Conservation (phyloP, 2,888 invertebrate genomes). For the Andrena dorsata region DNA sequence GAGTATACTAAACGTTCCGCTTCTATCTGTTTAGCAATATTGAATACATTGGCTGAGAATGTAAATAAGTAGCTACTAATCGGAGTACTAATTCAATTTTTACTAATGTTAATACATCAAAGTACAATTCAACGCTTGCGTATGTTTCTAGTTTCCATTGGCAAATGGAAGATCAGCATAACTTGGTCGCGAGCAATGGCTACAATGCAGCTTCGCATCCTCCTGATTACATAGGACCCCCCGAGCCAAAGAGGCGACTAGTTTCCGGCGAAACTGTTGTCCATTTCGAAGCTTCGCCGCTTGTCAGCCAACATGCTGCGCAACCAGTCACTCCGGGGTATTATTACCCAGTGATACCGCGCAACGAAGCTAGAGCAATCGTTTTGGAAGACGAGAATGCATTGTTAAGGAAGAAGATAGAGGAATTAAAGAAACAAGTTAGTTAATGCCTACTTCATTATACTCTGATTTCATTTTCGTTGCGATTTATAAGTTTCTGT, state of each 20-base stretch:
- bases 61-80: too few species aligned
- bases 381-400: conserved; percentile 89
- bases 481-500: neutral
- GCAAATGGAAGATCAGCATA: conserved; percentile 81
- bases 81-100: too few species aligned
- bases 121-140: neutral
- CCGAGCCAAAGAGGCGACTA: conserved; percentile 81
- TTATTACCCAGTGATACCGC: conserved; percentile 83
- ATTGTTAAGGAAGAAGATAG: conserved; percentile 89
- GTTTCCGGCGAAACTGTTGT: conserved; percentile 81
- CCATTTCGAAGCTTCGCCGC: conserved; percentile 81
- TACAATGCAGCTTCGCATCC: conserved; percentile 79
- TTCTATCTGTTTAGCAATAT: too few species aligned
- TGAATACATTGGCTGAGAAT: too few species aligned
- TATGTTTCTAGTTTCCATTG: conserved; percentile 78
- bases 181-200: conserved; percentile 77
- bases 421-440: conserved; percentile 90
- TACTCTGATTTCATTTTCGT: neutral
- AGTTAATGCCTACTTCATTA: conserved; percentile 55
- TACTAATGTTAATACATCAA: neutral
- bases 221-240: conserved; percentile 81
- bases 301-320: conserved; percentile 81
- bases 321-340: conserved; percentile 80
- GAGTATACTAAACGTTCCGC: conserved; percentile 40
- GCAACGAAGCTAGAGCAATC: conserved; percentile 84